phyloP scores from a whole-genome alignment of 2,888 invertebrate species.

The Aplocera efformata region DNA sequence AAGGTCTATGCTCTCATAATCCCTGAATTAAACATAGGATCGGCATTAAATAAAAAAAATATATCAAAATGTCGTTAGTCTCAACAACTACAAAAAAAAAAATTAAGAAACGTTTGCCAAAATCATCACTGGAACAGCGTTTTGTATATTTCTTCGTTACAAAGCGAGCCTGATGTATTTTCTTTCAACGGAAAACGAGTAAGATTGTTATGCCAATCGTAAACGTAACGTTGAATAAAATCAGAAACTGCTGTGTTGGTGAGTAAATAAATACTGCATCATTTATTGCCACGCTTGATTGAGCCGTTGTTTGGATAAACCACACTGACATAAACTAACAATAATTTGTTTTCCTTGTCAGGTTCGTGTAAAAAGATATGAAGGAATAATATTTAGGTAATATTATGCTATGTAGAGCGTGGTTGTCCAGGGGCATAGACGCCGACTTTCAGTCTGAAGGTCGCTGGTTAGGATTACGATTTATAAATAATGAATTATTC shows the following conservation, averaged over 20 bases:
- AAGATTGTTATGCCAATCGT: constrained; percentile 26
- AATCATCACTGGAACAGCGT: not conserved
- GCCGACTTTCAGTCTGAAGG: no score
- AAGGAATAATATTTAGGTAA: no score
- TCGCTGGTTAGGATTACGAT: no score
- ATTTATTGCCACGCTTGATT: constrained; percentile 6
- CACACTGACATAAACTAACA: not conserved
- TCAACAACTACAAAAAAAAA: not conserved
- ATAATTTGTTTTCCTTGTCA: not conserved
- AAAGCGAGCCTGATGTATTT: constrained; percentile 21
- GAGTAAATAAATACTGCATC: constrained; percentile 12
- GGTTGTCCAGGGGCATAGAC: no score
- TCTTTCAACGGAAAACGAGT: constrained; percentile 31
- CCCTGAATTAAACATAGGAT: no score
- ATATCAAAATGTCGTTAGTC: no score
- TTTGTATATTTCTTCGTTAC: constrained; percentile 2
- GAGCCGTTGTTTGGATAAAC: constrained; percentile 2
- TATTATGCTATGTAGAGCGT: no score
- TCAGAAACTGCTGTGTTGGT: constrained; percentile 1
- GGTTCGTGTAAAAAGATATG: no score
- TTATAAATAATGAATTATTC: no score
- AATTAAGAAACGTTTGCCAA: constrained; percentile 2
- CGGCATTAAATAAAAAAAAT: no score
- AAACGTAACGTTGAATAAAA: not conserved
- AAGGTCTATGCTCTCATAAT: no score